phyloP scores from a whole-genome alignment of 2,888 invertebrate genomes.

The Xylota segnis region DNA sequence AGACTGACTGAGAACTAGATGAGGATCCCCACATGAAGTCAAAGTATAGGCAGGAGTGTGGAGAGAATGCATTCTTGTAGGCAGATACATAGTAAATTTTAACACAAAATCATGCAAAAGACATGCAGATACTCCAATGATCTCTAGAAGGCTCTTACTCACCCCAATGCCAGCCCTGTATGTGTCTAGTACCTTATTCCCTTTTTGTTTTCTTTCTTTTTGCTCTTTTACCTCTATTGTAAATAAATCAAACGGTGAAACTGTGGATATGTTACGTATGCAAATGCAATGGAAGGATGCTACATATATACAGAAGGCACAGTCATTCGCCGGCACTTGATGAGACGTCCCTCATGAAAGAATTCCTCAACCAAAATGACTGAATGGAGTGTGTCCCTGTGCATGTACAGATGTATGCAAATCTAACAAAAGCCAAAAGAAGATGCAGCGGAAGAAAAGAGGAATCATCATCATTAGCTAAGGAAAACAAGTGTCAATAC shows the following conservation, averaged over 20 bases:
- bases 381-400: constrained; percentile 36
- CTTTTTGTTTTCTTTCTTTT: constrained; percentile 7
- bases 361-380: constrained; percentile 37
- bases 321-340: constrained; percentile 61
- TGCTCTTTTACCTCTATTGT: constrained; percentile 65
- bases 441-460: constrained; percentile 33
- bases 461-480: constrained; percentile 68
- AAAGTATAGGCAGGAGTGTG: too few species aligned
- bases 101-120: too few species aligned
- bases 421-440: constrained; percentile 37
- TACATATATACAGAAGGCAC: constrained; percentile 28
- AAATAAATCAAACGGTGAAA: constrained; percentile 66
- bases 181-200: not conserved
- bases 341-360: constrained; percentile 40
- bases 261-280: constrained; percentile 49
- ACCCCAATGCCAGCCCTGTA: constrained; percentile 24
- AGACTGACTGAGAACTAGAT: too few species aligned
- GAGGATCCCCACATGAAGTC: too few species aligned
- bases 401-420: constrained; percentile 19
- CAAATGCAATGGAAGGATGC: constrained; percentile 39
- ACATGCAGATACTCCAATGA: too few species aligned
- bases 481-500: constrained; percentile 69
- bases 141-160: not conserved
- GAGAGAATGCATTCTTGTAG: too few species aligned
- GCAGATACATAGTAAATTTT: too few species aligned